These are phyloP conservation scores for Hyaena hyaena DNA, from an alignment of 2,113 vertebrate genomes.

Conservation along the genomic window DNA sequence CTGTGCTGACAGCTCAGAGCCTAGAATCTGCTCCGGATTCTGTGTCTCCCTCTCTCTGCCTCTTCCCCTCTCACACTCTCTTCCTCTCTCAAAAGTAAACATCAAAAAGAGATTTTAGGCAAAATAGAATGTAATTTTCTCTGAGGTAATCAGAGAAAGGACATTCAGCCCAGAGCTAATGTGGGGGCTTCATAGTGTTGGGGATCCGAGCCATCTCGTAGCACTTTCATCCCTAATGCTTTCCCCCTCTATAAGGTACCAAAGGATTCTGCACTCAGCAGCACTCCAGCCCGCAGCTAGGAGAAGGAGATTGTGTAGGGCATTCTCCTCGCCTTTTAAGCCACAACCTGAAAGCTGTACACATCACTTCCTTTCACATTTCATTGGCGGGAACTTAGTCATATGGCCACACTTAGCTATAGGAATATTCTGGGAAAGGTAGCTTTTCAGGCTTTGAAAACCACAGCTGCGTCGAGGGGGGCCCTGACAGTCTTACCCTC, in stretches of 20 bases:
- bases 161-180: not conserved
- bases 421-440: slow-evolving; percentile 22
- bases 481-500: not conserved
- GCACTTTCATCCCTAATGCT: not conserved
- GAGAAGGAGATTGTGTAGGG: not conserved
- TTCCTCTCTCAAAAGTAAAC: too few species aligned
- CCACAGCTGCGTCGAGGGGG: not conserved
- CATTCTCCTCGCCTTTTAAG: not conserved
- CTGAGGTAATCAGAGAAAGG: not conserved
- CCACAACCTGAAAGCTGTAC: not conserved
- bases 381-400: not conserved
- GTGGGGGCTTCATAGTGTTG: not conserved
- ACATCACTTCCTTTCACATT: not conserved
- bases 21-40: too few species aligned
- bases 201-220: not conserved
- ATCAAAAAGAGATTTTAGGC: not conserved
- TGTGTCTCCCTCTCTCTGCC: too few species aligned
- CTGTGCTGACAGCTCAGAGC: too few species aligned
- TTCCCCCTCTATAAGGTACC: not conserved
- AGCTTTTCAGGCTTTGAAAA: not conserved
- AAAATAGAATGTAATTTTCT: not conserved
- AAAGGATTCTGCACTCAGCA: not conserved
- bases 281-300: not conserved
- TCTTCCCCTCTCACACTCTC: too few species aligned
- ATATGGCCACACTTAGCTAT: not conserved